Evolutionary conservation across 2,888 invertebrate species (phyloP), one percentile per base, ranked within the genome.

Genomic region (Pseudococcus viburni): DNA sequence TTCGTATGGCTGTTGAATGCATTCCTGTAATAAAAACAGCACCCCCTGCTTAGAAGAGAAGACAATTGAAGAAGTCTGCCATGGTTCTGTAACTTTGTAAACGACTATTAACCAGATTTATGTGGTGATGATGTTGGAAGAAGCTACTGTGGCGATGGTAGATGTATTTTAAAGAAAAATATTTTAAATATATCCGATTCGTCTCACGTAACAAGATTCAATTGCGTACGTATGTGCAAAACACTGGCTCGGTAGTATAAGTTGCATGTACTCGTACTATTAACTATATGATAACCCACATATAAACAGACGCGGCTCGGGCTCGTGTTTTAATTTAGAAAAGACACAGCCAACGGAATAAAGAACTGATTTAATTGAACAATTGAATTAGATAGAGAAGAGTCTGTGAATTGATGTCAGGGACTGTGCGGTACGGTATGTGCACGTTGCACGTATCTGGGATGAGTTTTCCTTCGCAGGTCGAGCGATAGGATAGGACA

Each of bases 321-420:
- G 33, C 42, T 42, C 42, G 42, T 42, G 42, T 42, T 85, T 59
- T 85, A 64, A 85, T 85, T 85, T 85, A 85, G 73, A 85, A 85
- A 85, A 85, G 85, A 85, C 85, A 85, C 42, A 85, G 55, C 26
- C 64, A 39, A 59, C n/a, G 59, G 85, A 64, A 55, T 85, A 64
- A 59, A 59, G 64, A 85, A 64, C 85, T 51, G 85, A 85, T 85
- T 85, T 85, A 85, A 85, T 85, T 85, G 85, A 64, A 85, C 64
- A 85, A 85, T 85, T 85, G 85, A 85, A 85, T 85, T 85, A 85
- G 15, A 42, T 42, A 64, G 9, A 64, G 64, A 85, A 85, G 85
- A 85, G 85, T 85, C 64, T 59, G 59, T 85, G 85, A 85, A 85
- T 85, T 85, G 55, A 59, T 85, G 85, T 85, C 85, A 85, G 55